Evolutionary conservation across 2,888 invertebrate species (phyloP), one percentile per base, ranked within the genome.

Genomic region (Nudaria mundana): DNA sequence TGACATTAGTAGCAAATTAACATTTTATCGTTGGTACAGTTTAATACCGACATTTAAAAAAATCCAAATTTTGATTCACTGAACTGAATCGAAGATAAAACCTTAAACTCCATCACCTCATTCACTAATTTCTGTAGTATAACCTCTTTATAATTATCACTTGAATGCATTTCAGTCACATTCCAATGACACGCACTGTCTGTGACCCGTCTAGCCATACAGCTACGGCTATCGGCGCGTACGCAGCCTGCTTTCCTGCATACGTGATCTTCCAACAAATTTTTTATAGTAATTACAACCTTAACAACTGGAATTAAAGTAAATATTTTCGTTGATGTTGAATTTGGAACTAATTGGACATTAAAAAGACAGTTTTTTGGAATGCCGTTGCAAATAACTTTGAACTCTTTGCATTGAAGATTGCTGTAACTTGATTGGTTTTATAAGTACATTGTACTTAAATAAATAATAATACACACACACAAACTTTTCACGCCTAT

Each of bases 171-270:
- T 41, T 37, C 33, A 35, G 18, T 48, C 45, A 40, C 50, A 60
- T 56, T 52, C 58, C 60, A 33, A 51, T 48, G 59, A 60, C 63
- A 63, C 49, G 44, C 49, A 56, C 49, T 56, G 83, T 83, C 82
- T 84, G 77, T 66, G 61, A 63, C 60, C 57, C 65, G 81, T 84
- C 84, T 83, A 81, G 79, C 65, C 76, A 55, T 57, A 63, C 69
- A 59, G 63, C 52, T 53, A 63, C 45, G 63, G 71, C 72, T 76
- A 74, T 74, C 56, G 66, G 64, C 65, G 69, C 66, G 56, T 63
- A 73, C 77, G 74, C 73, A 69, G 58, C 52, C 66, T 60, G 66
- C 61, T 68, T 78, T 71, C 71, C 52, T 58, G 59, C 63, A 23
- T 50, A 56, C 42, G 39, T 14, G 44, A 41, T 24, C 24, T 23